These are phyloP conservation scores for Disparrhopalites patrizii DNA, from an alignment of 2,888 invertebrate genomes.

Conservation along the genomic window DNA sequence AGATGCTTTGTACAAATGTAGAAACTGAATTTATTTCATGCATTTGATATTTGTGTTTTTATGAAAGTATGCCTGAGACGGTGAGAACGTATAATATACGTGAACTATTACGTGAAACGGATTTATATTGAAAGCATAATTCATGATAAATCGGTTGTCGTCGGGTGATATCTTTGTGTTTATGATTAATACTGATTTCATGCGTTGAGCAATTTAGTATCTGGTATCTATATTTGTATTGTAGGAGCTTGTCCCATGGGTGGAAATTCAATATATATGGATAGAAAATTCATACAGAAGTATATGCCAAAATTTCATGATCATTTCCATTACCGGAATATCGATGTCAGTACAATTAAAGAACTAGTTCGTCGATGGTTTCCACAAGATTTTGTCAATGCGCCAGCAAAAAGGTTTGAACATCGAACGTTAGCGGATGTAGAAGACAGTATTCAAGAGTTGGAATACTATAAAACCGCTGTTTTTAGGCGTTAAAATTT, in stretches of 20 bases:
- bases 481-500: conserved; percentile 66
- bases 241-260: conserved; percentile 68
- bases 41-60: too few relatives aligned
- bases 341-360: conserved; percentile 27
- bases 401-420: conserved; percentile 61
- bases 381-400: conserved; percentile 57
- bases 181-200: too few relatives aligned
- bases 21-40: too few relatives aligned
- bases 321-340: conserved; percentile 76
- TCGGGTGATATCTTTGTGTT: neutral
- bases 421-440: conserved; percentile 82
- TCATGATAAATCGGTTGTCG: too few relatives aligned
- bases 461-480: conserved; percentile 69
- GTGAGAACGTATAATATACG: too few relatives aligned
- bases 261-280: conserved; percentile 84
- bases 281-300: conserved; percentile 73
- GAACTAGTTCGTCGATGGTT: conserved; percentile 64
- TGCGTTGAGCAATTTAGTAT: too few relatives aligned
- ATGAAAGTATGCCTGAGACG: too few relatives aligned
- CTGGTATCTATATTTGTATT: conserved; percentile 9
- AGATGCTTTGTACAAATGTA: too few relatives aligned
- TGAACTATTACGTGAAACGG: neutral
- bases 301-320: conserved; percentile 74
- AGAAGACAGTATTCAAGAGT: conserved; percentile 75
- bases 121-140: too few relatives aligned